phyloP scores from a whole-genome alignment of 2,113 vertebrate species.

The Camelus dromedarius region DNA sequence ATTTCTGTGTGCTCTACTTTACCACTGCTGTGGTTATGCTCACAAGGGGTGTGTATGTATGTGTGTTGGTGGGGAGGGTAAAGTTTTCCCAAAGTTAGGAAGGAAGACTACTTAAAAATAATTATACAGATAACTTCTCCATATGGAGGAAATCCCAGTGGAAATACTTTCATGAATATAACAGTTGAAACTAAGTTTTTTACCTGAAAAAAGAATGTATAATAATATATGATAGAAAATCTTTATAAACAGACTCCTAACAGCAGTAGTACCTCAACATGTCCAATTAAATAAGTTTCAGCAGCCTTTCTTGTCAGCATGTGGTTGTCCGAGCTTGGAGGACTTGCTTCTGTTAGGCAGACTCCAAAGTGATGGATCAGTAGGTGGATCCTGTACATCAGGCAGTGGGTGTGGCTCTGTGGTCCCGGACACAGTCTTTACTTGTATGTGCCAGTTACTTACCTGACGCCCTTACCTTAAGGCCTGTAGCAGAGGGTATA shows the following conservation, averaged over 20 bases:
- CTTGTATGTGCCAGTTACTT: fast-evolving
- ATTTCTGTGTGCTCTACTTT: background rate
- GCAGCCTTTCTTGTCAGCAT: background rate
- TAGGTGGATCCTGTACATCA: fast-evolving
- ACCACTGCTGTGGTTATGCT: background rate
- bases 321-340: background rate
- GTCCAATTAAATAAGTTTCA: conserved; percentile 19
- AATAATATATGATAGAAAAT: background rate
- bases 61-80: background rate
- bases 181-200: conserved; percentile 23
- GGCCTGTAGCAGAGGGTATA: no score
- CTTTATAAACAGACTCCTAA: background rate
- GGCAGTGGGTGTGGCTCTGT: background rate
- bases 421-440: background rate
- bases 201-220: background rate
- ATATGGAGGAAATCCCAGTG: background rate
- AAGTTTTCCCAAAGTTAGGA: background rate
- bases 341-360: background rate
- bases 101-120: background rate
- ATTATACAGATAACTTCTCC: background rate
- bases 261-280: background rate
- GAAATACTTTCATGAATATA: background rate
- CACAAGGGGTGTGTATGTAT: no score
- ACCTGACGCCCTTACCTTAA: background rate
- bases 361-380: no score